Evolutionary conservation across 2,113 vertebrate species (phyloP).

Genomic region (Mandrillus leucophaeus): DNA sequence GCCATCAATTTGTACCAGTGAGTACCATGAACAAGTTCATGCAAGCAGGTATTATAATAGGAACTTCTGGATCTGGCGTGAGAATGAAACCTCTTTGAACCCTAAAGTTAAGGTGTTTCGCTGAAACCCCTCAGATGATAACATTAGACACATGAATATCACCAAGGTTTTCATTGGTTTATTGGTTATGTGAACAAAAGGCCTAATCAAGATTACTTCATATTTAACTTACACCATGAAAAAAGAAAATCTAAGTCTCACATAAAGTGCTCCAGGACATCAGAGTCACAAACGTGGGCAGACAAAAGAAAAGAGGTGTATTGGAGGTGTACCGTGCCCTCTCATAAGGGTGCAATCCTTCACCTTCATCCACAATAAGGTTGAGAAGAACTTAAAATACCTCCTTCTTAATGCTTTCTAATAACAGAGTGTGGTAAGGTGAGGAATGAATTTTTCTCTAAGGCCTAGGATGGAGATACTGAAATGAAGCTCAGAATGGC

Average conservation of each 20-base stretch:
- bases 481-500: slow-evolving; percentile 8
- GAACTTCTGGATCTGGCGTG: neutral
- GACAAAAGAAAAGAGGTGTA: neutral
- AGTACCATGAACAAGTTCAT: neutral
- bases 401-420: neutral
- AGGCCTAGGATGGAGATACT: neutral
- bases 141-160: no score
- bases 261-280: neutral
- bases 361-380: neutral
- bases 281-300: neutral
- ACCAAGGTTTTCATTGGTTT: neutral
- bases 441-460: neutral
- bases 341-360: rapidly evolving
- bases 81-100: neutral
- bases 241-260: neutral
- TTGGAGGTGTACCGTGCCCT: neutral
- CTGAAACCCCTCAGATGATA: neutral
- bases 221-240: neutral
- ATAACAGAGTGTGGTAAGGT: neutral
- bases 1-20: neutral
- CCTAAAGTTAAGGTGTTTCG: no score
- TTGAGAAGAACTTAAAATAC: neutral
- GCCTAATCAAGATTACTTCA: neutral
- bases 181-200: neutral
- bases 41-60: neutral